A percentile compares a stretch with the other conserved stretches of the same genome.
These are phyloP conservation scores for Ceratina australensis DNA, from an alignment of 1,140 invertebrate species.

Conservation along the genomic window DNA sequence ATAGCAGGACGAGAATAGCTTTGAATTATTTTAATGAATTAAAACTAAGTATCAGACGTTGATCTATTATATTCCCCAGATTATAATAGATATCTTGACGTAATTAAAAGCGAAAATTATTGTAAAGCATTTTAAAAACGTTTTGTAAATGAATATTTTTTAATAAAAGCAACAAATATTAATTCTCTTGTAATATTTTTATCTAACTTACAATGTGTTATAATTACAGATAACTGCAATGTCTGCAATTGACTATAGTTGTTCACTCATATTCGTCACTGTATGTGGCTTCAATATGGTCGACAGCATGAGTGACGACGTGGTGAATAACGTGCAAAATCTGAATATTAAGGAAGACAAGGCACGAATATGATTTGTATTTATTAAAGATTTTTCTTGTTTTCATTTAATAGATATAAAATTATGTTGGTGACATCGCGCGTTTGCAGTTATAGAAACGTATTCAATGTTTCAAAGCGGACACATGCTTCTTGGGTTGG, in stretches of 20 bases:
- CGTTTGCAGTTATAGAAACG: constrained; percentile 78
- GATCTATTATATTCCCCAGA: neutral
- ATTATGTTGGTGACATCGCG: constrained; percentile 79
- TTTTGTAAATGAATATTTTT: constrained; percentile 32
- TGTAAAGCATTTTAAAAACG: neutral
- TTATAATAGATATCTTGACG: neutral
- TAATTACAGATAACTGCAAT: neutral
- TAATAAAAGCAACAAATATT: constrained; percentile 18
- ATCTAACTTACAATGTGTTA: too few species aligned
- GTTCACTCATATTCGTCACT: neutral
- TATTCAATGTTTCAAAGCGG: constrained; percentile 73
- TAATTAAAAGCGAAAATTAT: neutral
- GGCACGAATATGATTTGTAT: constrained; percentile 80
- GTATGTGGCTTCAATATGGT: constrained; percentile 29
- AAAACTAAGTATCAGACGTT: neutral
- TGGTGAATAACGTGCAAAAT: constrained; percentile 78
- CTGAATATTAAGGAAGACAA: constrained; percentile 82
- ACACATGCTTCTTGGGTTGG: constrained; percentile 75
- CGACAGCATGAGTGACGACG: constrained; percentile 79
- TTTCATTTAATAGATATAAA: constrained; percentile 77
- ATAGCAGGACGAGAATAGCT: neutral
- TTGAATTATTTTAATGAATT: neutral
- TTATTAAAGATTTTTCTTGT: constrained; percentile 49
- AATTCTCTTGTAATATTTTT: neutral
- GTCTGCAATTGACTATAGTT: too few species aligned